Percentiles rank a stretch among this genome's conserved stretches.
Conservation (phyloP, 2,113 vertebrate genomes). For the Cephalopholis sonnerati region DNA sequence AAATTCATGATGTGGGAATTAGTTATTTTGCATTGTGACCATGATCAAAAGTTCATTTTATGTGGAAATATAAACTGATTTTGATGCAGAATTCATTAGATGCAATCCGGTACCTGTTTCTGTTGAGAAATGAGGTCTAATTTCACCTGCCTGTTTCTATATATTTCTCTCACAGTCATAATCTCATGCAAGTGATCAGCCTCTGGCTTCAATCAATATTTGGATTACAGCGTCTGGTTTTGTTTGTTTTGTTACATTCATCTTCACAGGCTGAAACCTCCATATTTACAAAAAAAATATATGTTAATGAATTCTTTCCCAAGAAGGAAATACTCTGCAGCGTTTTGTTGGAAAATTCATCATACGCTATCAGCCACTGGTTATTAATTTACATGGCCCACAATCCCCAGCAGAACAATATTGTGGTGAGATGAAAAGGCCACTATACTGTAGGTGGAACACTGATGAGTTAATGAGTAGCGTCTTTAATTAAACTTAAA, state of each 20-base stretch:
- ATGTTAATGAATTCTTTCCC: slow-evolving; percentile 15
- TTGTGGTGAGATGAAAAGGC: slow-evolving; percentile 68
- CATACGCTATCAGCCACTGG: slow-evolving; percentile 65
- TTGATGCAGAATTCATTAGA: neutral
- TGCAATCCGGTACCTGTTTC: neutral
- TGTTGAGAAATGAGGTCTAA: neutral
- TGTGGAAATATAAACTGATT: neutral
- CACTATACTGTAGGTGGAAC: slow-evolving; percentile 63
- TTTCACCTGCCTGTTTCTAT: neutral
- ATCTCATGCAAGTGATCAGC: slow-evolving; percentile 7
- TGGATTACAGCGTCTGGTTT: slow-evolving; percentile 10
- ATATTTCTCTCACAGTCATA: slow-evolving; percentile 1
- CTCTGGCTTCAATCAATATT: slow-evolving; percentile 37
- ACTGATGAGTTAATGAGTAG: slow-evolving; percentile 78
- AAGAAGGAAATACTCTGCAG: slow-evolving; percentile 36
- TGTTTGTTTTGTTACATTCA: slow-evolving; percentile 8
- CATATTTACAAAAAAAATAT: slow-evolving; percentile 16
- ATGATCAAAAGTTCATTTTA: neutral
- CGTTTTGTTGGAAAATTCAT: slow-evolving; percentile 48
- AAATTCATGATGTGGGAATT: neutral
- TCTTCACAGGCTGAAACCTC: slow-evolving; percentile 2
- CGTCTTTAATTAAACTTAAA: slow-evolving; percentile 80
- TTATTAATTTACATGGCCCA: slow-evolving; percentile 71
- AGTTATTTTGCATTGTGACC: neutral
- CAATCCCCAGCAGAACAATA: slow-evolving; percentile 71